phyloP scores from a whole-genome alignment of 1,140 invertebrate species.

The Drosophila pseudoananassae region DNA sequence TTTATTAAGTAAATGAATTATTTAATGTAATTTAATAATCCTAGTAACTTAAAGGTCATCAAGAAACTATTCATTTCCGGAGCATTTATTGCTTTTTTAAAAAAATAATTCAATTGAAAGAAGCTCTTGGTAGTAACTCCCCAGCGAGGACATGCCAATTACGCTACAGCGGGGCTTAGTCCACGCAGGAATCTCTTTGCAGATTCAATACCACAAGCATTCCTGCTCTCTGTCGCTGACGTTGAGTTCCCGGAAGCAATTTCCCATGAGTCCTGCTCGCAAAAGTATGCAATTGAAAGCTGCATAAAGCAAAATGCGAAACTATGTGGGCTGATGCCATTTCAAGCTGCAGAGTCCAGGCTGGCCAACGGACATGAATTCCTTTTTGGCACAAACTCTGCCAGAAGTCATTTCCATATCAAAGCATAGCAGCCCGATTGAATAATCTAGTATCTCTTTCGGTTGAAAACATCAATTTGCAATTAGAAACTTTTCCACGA shows the following conservation, averaged over 20 bases:
- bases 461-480: conserved; percentile 32
- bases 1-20: neutral
- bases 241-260: conserved; percentile 30
- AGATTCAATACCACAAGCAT: conserved; percentile 3
- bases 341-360: conserved; percentile 1
- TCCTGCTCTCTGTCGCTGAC: conserved; percentile 1
- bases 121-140: neutral
- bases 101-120: neutral
- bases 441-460: conserved; percentile 17
- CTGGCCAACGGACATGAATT: neutral
- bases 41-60: too few species aligned
- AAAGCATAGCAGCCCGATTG: conserved; percentile 25
- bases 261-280: conserved; percentile 1
- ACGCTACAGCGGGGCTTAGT: conserved; percentile 28
- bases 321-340: conserved; percentile 23
- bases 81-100: neutral
- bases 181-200: conserved; percentile 19
- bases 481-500: conserved; percentile 36
- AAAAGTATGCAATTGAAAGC: conserved; percentile 49
- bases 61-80: neutral
- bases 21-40: too few species aligned
- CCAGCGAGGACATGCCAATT: conserved; percentile 79
- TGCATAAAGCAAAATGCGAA: conserved; percentile 1
- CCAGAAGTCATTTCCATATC: conserved; percentile 29
- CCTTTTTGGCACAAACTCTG: neutral